Evolutionary conservation across 2,113 vertebrate species (phyloP).

Genomic region (cattle (Bos taurus)): DNA sequence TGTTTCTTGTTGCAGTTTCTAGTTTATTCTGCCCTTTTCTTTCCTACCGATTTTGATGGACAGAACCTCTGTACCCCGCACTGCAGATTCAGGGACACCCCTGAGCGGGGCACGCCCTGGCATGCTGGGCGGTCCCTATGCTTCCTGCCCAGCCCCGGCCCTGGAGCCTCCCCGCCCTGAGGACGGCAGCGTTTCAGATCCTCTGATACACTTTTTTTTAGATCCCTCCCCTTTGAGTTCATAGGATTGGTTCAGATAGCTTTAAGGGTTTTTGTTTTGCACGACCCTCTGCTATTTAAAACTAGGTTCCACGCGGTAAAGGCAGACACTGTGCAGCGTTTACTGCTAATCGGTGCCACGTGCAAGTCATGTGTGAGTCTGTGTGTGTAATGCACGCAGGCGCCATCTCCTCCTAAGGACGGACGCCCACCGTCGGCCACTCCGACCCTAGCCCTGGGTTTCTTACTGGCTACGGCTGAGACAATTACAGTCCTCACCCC

Average conservation of each 20-base stretch:
- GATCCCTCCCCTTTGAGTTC: not conserved
- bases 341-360: not conserved
- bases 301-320: not conserved
- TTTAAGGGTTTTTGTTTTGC: not conserved
- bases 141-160: not conserved
- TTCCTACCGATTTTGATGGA: rapidly evolving
- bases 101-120: rapidly evolving
- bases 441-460: not conserved
- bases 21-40: not conserved
- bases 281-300: not conserved
- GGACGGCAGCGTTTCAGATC: not conserved
- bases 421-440: rapidly evolving
- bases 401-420: rapidly evolving
- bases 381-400: no score
- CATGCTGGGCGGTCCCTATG: not conserved
- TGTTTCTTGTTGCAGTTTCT: no score
- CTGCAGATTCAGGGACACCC: not conserved
- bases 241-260: not conserved
- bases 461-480: not conserved
- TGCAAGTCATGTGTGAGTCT: not conserved
- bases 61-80: rapidly evolving
- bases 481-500: no score
- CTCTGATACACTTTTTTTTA: not conserved
- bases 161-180: rapidly evolving
- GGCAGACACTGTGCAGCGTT: rapidly evolving